These are phyloP conservation scores for Cavia porcellus DNA, from an alignment of 2,113 vertebrate species.

Conservation along the genomic window DNA sequence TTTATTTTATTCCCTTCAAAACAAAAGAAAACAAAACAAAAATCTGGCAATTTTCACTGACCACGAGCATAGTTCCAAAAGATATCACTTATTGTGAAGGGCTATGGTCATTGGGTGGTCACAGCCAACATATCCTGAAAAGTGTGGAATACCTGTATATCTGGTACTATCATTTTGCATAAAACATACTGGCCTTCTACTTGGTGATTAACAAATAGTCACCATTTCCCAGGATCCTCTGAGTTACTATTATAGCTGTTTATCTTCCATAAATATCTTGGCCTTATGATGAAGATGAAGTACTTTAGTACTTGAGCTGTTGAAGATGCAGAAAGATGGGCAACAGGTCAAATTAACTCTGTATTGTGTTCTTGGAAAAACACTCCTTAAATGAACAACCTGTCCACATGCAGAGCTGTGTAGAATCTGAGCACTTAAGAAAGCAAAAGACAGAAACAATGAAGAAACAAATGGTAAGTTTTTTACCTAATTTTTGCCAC, in stretches of 20 bases:
- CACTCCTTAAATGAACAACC: background rate
- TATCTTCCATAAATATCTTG: background rate
- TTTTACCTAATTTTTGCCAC: background rate
- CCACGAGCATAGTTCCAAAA: background rate
- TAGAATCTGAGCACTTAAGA: background rate
- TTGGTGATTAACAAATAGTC: background rate
- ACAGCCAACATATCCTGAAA: background rate
- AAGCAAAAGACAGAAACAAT: background rate
- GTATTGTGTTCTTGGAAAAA: too few species aligned
- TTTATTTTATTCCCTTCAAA: too few species aligned
- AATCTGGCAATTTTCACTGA: background rate
- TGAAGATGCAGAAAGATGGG: background rate
- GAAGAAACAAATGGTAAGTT: background rate
- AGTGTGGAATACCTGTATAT: background rate
- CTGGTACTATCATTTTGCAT: background rate
- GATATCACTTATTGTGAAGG: background rate
- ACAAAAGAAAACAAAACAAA: too few species aligned
- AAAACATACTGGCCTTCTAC: background rate
- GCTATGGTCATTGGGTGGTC: background rate
- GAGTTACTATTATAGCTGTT: background rate
- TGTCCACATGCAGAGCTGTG: background rate
- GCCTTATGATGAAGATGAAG: background rate
- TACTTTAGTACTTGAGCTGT: background rate
- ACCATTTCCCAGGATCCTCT: background rate
- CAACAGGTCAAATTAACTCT: too few species aligned